These are phyloP conservation scores for Syrrhaptes paradoxus DNA, from an alignment of 2,113 vertebrate species.

Conservation along the genomic window DNA sequence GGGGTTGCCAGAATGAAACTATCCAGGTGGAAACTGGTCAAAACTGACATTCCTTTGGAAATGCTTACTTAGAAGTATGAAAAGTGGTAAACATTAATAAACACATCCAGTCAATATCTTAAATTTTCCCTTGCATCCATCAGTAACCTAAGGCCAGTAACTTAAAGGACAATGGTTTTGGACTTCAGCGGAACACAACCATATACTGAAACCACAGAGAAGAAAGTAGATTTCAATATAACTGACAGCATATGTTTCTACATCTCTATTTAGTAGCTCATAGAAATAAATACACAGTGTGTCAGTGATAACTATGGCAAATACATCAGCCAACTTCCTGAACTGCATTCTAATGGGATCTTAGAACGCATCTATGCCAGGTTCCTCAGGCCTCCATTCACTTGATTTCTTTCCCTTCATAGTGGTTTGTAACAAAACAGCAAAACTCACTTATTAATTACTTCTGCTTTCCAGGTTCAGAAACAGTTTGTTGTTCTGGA, in stretches of 20 bases:
- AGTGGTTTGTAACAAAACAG: neutral
- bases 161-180: neutral
- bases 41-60: constrained; percentile 33
- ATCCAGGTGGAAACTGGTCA: constrained; percentile 34
- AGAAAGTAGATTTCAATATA: constrained; percentile 46
- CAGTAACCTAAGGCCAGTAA: neutral
- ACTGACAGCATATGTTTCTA: constrained; percentile 55
- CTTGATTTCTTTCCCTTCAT: neutral
- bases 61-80: constrained; percentile 21
- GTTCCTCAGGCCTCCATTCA: neutral
- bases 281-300: constrained; percentile 47
- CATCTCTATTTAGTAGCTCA: constrained; percentile 51
- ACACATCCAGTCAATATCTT: neutral
- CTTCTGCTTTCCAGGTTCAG: neutral
- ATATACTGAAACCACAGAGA: neutral
- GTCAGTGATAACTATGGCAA: constrained; percentile 42
- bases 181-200: neutral
- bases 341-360: constrained; percentile 54
- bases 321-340: constrained; percentile 35
- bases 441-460: neutral
- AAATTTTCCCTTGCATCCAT: neutral
- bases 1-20: constrained; percentile 45
- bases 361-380: neutral
- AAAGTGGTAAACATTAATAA: constrained; percentile 43
- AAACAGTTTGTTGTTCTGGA: neutral